phyloP scores from a whole-genome alignment of 2,797 vertebrate genomes.

The Synanceia verrucosa region DNA sequence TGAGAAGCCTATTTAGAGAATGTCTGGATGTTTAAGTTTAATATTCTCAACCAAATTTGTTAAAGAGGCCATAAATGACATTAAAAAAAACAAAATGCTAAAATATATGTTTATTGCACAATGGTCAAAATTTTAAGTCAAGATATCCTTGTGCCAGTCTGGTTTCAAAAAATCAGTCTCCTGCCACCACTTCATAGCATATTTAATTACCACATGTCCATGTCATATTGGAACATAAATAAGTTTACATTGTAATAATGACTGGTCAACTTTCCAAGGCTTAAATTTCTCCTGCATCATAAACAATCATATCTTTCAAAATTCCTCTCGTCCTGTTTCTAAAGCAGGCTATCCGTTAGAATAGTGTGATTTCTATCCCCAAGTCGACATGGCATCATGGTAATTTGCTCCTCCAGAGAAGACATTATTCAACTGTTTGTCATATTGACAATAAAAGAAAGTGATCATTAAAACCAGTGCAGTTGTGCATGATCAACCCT shows the following conservation, averaged over 20 bases:
- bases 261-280: not conserved
- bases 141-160: not conserved
- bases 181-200: not conserved
- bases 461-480: not conserved
- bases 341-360: not conserved
- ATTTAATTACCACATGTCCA: not conserved
- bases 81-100: not conserved
- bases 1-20: not conserved
- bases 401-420: not conserved
- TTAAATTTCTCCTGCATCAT: not conserved
- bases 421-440: not conserved
- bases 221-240: not conserved
- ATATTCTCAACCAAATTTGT: too few relatives aligned
- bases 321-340: not conserved
- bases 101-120: not conserved
- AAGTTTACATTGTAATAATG: not conserved
- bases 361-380: not conserved
- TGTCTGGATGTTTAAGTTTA: not conserved
- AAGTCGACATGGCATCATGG: not conserved
- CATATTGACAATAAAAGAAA: not conserved
- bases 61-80: too few relatives aligned
- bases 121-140: not conserved
- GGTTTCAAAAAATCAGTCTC: not conserved
- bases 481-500: not conserved
- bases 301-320: not conserved